Percentiles rank a stretch among this genome's conserved stretches.
phyloP scores from a whole-genome alignment of 2,113 vertebrate species.

The Tragelaphus scriptus region DNA sequence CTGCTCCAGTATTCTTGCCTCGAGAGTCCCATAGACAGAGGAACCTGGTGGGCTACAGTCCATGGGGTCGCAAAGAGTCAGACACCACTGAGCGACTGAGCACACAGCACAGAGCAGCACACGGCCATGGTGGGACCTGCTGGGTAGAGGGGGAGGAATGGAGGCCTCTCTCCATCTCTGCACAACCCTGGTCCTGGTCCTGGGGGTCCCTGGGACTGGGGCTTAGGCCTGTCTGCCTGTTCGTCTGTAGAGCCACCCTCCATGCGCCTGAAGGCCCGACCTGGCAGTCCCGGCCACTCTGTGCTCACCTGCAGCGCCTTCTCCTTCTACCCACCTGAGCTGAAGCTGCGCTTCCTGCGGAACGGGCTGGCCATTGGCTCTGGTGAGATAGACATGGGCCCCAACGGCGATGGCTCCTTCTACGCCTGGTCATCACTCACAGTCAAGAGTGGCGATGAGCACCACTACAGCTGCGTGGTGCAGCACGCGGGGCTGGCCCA shows the following conservation, averaged over 20 bases:
- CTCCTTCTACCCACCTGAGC: constrained; percentile 62
- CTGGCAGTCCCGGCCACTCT: neutral
- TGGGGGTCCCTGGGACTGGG: neutral
- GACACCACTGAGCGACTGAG: neutral
- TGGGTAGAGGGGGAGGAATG: neutral
- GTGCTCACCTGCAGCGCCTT: constrained; percentile 67
- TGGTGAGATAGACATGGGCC: neutral
- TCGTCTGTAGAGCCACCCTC: constrained; percentile 48
- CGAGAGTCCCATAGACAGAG: too few relatives aligned
- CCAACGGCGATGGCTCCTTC: constrained; percentile 67
- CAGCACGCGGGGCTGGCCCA: constrained; percentile 23
- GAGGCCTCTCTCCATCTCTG: neutral
- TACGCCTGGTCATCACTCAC: constrained; percentile 28
- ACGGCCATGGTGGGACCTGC: neutral
- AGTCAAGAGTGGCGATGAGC: constrained; percentile 45
- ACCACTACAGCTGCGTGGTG: constrained; percentile 54
- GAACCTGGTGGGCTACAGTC: too few relatives aligned
- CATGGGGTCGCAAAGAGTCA: too few relatives aligned
- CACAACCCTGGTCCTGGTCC: neutral
- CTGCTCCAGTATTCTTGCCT: too few relatives aligned
- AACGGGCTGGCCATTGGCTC: neutral
- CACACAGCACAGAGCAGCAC: neutral
- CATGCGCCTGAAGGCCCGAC: constrained; percentile 61
- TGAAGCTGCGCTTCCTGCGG: constrained; percentile 45
- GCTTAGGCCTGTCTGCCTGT: neutral